A percentile compares a stretch with the other conserved stretches of the same genome.
Conservation (phyloP, 2,797 vertebrate genomes). For the Anolis apletophallus region DNA sequence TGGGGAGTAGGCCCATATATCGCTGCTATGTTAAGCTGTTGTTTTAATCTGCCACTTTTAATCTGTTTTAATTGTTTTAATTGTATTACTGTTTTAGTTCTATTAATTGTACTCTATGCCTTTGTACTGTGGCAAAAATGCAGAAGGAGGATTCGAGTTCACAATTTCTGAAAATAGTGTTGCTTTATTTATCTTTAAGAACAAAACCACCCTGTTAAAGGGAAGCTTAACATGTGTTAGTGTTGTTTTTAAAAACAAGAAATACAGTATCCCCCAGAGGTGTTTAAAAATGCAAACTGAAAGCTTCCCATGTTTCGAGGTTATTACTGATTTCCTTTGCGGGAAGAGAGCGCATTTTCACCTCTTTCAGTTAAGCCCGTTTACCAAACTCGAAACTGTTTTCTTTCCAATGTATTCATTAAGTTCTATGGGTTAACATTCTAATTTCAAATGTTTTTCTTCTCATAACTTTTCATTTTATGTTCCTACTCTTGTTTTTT, state of each 20-base stretch:
- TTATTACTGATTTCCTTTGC: slow-evolving; percentile 81
- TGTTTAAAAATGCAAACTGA: slow-evolving; percentile 81
- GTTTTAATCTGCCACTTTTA: too few species aligned
- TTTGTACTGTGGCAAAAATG: too few species aligned
- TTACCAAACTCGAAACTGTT: slow-evolving; percentile 75
- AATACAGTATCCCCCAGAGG: slow-evolving; percentile 79
- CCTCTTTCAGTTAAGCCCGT: slow-evolving; percentile 70
- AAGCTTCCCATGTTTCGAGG: slow-evolving; percentile 77
- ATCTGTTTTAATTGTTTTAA: too few species aligned
- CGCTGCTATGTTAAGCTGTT: too few species aligned
- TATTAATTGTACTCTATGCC: too few species aligned
- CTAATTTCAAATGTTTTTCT: slow-evolving; percentile 82
- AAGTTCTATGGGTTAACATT: slow-evolving; percentile 79
- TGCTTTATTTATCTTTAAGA: slow-evolving; percentile 77
- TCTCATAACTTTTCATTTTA: slow-evolving; percentile 79
- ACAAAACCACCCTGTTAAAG: slow-evolving; percentile 80
- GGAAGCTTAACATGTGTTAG: slow-evolving; percentile 77
- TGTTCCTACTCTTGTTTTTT: slow-evolving; percentile 49
- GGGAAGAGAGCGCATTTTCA: slow-evolving; percentile 71
- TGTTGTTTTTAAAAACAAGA: slow-evolving; percentile 69
- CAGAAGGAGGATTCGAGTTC: too few species aligned
- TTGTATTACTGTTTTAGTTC: too few species aligned
- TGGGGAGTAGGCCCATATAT: too few species aligned
- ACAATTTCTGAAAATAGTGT: not conserved
- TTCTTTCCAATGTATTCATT: slow-evolving; percentile 79